Evolutionary conservation across 2,888 invertebrate genomes (phyloP), one percentile per base, ranked within the genome.

Genomic region (Acronicta aceris): DNA sequence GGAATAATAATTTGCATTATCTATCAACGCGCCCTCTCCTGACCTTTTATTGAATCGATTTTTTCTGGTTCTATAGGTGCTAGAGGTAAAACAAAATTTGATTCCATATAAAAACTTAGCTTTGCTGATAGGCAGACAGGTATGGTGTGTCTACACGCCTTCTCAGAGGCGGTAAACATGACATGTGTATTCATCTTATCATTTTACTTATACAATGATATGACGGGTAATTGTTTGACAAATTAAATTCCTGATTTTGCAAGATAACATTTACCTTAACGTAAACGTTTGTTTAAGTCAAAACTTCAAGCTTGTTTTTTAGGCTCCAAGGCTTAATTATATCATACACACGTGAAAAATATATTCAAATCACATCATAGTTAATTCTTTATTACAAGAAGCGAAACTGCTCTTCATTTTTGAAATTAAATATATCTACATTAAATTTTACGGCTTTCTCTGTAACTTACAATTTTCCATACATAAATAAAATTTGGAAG

Each of bases 41-140:
- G 78, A 83, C 83, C 81, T 85, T 81, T 81, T 17, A 25, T 51
- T 47, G 30, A 77, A 83, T 82, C 81, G 72, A 83, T 82, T 71
- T 52, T 30, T 60, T 56, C 57, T 55, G 53, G 41, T 58, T 33
- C 27, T 51, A 50, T 64, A 57, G 60, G 56, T 60, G 58, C 56
- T 40, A 46, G 53, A 71, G 43, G 54, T 40, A 55, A 27, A 65
- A 55, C 21, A 42, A 45, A 48, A 36, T 47, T 36, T 43, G 27
- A 65, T 61, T 61, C 42, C 33, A 47, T 55, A 27, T 64, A 67
- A 59, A 67, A 60, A 9, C 38, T 54, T 52, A 27, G 40, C 33
- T 40, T 58, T 27, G 52, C 17, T 51, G 36, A 40, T 54, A 54
- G 51, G 38, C 17, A 12, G 40, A 41, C 0, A n/a, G 38, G 5